Evolutionary conservation across 2,113 vertebrate species (phyloP).

Genomic region (Oncorhynchus mykiss): DNA sequence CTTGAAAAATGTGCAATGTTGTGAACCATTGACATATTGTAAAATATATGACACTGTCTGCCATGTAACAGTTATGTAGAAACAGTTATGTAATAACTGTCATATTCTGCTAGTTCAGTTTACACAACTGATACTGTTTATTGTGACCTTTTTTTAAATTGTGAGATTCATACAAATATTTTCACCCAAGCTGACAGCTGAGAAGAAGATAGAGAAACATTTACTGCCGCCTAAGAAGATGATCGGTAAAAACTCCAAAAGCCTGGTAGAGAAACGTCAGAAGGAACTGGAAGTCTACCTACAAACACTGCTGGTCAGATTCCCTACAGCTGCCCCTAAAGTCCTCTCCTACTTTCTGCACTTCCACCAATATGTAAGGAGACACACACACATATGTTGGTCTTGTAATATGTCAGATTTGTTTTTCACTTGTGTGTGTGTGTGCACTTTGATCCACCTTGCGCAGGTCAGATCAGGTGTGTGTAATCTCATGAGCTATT

Average conservation of each 20-base stretch:
- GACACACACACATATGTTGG: background rate
- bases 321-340: constrained; percentile 82
- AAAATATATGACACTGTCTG: too few species aligned
- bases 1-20: background rate
- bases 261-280: constrained; percentile 91
- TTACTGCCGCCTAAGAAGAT: constrained; percentile 96
- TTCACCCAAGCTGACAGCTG: constrained; percentile 79
- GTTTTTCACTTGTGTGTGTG: background rate
- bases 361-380: constrained; percentile 94
- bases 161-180: background rate
- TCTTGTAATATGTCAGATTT: background rate
- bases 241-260: constrained; percentile 95
- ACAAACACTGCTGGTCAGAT: constrained; percentile 84
- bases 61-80: too few species aligned
- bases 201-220: constrained; percentile 89
- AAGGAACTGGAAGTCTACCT: constrained; percentile 94
- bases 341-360: constrained; percentile 85
- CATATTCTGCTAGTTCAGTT: too few species aligned
- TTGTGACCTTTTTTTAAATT: background rate
- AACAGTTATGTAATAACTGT: too few species aligned
- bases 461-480: background rate
- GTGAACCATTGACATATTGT: background rate
- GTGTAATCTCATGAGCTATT: background rate
- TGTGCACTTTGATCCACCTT: background rate
- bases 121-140: too few species aligned